A percentile compares a stretch with the other conserved stretches of the same genome.
phyloP scores from a whole-genome alignment of 1,140 invertebrate species.

The Pachypeltis micranthus region DNA sequence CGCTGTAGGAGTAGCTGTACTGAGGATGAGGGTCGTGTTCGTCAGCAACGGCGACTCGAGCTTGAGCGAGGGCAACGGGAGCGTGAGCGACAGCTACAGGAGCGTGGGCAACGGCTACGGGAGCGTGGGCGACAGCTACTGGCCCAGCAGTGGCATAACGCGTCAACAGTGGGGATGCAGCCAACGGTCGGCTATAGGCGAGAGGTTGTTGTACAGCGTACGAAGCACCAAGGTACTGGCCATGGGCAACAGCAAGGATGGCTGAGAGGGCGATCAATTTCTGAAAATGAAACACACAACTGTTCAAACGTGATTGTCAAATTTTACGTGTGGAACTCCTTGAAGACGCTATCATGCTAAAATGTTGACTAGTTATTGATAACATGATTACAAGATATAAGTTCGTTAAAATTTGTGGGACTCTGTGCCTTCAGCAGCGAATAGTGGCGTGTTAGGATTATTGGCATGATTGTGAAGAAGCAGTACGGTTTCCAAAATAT shows the following conservation, averaged over 20 bases:
- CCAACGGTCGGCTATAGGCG: neutral
- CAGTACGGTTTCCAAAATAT: too few species aligned
- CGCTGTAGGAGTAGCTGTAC: conserved; percentile 40
- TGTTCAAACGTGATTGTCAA: too few species aligned
- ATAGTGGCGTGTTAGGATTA: too few species aligned
- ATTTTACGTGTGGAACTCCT: too few species aligned
- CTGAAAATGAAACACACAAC: too few species aligned
- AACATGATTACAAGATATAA: too few species aligned
- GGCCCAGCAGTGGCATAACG: neutral
- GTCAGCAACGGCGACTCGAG: neutral
- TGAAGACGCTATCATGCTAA: too few species aligned
- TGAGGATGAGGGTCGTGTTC: conserved; percentile 34
- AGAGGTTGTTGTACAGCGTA: neutral
- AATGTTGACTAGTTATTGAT: too few species aligned
- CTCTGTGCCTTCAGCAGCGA: too few species aligned
- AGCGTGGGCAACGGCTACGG: conserved; percentile 13
- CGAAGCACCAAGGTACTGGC: neutral
- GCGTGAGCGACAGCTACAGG: conserved; percentile 6
- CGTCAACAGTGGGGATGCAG: neutral
- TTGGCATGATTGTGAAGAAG: too few species aligned
- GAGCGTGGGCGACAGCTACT: conserved; percentile 4
- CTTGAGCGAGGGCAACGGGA: neutral
- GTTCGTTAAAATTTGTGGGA: too few species aligned
- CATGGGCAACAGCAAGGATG: conserved; percentile 8
- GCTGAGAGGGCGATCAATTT: conserved; percentile 5